Evolutionary conservation across 1,140 invertebrate species (phyloP).

Genomic region (Diabrotica undecimpunctata): DNA sequence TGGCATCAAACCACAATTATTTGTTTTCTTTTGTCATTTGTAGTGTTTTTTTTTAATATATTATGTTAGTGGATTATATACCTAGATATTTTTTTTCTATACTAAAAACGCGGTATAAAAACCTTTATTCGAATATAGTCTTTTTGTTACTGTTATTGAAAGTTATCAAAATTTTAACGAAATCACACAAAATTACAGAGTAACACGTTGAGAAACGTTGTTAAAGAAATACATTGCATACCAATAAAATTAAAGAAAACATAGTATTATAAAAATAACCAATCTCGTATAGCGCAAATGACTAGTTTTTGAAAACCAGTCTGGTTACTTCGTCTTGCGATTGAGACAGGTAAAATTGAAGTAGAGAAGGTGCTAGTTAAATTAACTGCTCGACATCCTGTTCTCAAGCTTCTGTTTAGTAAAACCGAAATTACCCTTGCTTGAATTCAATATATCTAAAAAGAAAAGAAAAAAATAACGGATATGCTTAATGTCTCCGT

Average conservation of each 20-base stretch:
- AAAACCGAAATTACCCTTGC: neutral
- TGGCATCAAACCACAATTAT: too few relatives aligned
- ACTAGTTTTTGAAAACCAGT: neutral
- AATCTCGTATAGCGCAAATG: neutral
- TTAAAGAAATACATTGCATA: neutral
- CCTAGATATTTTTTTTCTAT: too few relatives aligned
- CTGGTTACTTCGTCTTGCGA: neutral
- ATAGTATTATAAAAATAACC: neutral
- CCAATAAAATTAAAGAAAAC: neutral
- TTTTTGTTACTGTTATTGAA: too few relatives aligned
- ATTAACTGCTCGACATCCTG: neutral
- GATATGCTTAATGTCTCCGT: neutral
- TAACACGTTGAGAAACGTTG: too few relatives aligned
- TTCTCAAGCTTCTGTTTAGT: neutral
- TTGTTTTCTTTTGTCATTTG: too few relatives aligned
- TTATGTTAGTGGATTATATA: too few relatives aligned
- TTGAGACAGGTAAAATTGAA: neutral
- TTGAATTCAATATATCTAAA: neutral
- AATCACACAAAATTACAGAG: too few relatives aligned
- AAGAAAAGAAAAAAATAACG: neutral
- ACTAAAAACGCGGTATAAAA: too few relatives aligned
- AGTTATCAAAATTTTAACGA: too few relatives aligned
- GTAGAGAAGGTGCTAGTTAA: neutral
- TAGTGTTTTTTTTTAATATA: too few relatives aligned
- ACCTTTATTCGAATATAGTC: too few relatives aligned